Base-by-base conservation (phyloP, 1,140 invertebrate genomes). In the Drosophila rufa region DNA sequence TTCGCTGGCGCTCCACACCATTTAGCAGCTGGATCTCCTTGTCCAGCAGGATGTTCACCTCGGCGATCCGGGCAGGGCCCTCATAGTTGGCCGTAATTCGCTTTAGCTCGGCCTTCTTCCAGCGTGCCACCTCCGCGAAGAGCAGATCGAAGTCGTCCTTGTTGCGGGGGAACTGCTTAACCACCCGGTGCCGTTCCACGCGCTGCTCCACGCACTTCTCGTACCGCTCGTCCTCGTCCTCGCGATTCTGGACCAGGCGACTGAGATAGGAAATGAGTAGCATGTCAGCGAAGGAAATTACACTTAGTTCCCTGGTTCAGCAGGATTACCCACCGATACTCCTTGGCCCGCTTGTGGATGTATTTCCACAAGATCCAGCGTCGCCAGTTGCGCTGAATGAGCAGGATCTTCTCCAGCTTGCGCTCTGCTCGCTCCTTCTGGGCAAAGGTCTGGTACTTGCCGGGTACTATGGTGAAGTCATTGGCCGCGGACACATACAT, bases 21-120 rank as follows among this genome's bases (percentile, higher is more conserved):
- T 93, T 94, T 2, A 95, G 79, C 78, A 95, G 92, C 56, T 94
- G 92, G n/a, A 95, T 94, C 60, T 95, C 95, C 77, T 94, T 95
- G 27, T 95, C 93, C 3, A 95, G 87, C 27, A 95, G 80, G 27
- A 93, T 81, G 65, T 93, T 94, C 60, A 94, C 94, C 80, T 94
- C 94, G 0, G 94, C 93, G 3, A 94, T 93, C 66, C 94, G 94
- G 0, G 94, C 91, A 2, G 93, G 93, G 4, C 93, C 93, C 25
- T 94, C 94, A 68, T 94, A 93, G 59, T 92, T 92, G 9, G 78
- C 86, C 6, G 93, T 93, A 53, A 95, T 94, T 3, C 93, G 79
- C 51, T 94, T 93, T 0, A 94, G 82, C 50, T 95, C 94, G 3
- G 93, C 93, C 17, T 90, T 84, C 71, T 94, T 94, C 95, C 95